Conservation (phyloP, 2,888 invertebrate genomes). For the Drosophila aldrichi region DNA sequence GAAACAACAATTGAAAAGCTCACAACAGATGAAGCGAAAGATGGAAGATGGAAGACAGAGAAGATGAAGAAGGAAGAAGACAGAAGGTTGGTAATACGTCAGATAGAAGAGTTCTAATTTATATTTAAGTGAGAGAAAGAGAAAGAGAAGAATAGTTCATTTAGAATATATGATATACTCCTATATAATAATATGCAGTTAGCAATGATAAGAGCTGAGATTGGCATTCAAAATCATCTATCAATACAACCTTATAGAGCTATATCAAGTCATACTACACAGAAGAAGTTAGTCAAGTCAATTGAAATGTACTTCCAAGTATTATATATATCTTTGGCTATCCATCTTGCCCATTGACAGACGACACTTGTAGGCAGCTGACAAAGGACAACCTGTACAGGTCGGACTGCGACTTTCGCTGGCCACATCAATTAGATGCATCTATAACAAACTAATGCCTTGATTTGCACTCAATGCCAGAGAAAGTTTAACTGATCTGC, state of each 20-base stretch:
- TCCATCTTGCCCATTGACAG: background rate
- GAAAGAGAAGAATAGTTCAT: background rate
- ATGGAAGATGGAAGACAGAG: no score
- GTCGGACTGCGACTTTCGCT: constrained; percentile 26
- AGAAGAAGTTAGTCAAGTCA: background rate
- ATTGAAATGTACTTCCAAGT: background rate
- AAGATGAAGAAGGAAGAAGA: background rate
- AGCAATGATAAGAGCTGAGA: no score
- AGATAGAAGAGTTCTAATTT: background rate
- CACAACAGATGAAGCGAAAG: no score
- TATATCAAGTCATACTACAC: background rate
- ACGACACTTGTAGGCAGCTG: background rate
- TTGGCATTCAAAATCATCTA: no score
- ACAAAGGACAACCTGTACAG: constrained; percentile 13
- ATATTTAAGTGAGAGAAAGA: background rate
- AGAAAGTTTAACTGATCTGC: constrained; percentile 49
- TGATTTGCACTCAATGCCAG: constrained; percentile 29
- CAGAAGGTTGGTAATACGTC: background rate
- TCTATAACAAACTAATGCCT: constrained; percentile 23
- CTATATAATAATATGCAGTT: no score
- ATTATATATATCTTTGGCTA: background rate
- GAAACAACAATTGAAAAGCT: background rate
- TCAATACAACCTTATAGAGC: no score
- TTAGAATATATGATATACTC: background rate
- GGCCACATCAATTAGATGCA: constrained; percentile 23